Conservation (phyloP, 2,113 vertebrate species). For the Cynocephalus volans region DNA sequence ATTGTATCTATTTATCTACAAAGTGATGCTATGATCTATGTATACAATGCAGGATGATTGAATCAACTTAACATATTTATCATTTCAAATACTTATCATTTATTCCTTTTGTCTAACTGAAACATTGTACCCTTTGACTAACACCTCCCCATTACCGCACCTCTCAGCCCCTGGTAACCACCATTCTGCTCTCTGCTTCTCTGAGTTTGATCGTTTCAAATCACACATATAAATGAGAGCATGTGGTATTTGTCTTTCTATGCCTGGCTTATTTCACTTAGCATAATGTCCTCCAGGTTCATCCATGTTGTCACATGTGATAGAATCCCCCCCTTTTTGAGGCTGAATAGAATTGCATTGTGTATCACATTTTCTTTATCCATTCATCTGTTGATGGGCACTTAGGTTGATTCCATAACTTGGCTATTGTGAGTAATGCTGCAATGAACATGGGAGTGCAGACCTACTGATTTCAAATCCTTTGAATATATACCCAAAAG, state of each 20-base stretch:
- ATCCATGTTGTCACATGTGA: neutral
- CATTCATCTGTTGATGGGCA: neutral
- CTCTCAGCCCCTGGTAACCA: neutral
- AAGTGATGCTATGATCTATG: neutral
- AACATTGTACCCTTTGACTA: neutral
- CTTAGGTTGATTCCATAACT: neutral
- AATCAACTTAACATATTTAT: neutral
- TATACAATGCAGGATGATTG: neutral
- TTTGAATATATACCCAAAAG: neutral
- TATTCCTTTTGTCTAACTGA: neutral
- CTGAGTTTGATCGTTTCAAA: neutral
- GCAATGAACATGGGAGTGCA: neutral
- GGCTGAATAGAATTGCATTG: neutral
- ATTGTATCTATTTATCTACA: neutral
- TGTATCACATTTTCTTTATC: neutral
- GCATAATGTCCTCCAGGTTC: no score
- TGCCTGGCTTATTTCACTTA: neutral
- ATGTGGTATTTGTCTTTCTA: neutral
- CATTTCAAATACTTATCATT: neutral
- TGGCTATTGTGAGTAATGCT: neutral
- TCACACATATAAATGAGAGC: neutral
- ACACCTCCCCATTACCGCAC: neutral
- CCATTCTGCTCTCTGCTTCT: neutral
- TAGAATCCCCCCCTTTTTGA: neutral
- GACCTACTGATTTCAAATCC: neutral